Percentiles rank a stretch among this genome's conserved stretches.
phyloP scores from a whole-genome alignment of 2,888 invertebrate genomes.

The Subacronicta megacephala region DNA sequence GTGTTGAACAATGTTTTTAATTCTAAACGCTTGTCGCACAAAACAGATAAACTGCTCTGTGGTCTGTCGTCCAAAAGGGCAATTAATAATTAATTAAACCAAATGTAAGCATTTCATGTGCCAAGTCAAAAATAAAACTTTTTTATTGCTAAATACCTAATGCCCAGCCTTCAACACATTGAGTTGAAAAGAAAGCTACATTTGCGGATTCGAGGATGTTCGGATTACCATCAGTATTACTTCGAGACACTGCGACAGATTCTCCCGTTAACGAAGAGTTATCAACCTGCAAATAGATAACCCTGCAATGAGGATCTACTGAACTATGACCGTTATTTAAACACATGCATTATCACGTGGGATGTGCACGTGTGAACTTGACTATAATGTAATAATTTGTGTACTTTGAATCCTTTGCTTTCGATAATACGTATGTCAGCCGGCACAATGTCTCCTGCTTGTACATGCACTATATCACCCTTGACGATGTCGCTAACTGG shows the following conservation, averaged over 20 bases:
- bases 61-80: too few relatives aligned
- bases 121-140: too few relatives aligned
- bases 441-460: conserved; percentile 99
- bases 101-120: too few relatives aligned
- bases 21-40: too few relatives aligned
- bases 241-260: conserved; percentile 96
- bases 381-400: conserved; percentile 15
- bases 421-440: conserved; percentile 99
- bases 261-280: conserved; percentile 98
- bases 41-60: too few relatives aligned
- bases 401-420: conserved; percentile 95
- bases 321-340: conserved; percentile 7
- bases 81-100: too few relatives aligned
- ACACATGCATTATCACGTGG: conserved; percentile 23
- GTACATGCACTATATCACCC: conserved; percentile 96
- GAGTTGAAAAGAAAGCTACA: conserved; percentile 98
- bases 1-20: too few relatives aligned
- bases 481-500: conserved; percentile 97
- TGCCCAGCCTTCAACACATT: conserved; percentile 97
- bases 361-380: conserved; percentile 23
- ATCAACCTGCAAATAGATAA: conserved; percentile 90
- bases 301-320: conserved; percentile 8
- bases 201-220: conserved; percentile 98
- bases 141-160: conserved; percentile 89
- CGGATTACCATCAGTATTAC: conserved; percentile 95